Conservation (phyloP, 2,113 vertebrate genomes). For the Oreochromis niloticus region DNA sequence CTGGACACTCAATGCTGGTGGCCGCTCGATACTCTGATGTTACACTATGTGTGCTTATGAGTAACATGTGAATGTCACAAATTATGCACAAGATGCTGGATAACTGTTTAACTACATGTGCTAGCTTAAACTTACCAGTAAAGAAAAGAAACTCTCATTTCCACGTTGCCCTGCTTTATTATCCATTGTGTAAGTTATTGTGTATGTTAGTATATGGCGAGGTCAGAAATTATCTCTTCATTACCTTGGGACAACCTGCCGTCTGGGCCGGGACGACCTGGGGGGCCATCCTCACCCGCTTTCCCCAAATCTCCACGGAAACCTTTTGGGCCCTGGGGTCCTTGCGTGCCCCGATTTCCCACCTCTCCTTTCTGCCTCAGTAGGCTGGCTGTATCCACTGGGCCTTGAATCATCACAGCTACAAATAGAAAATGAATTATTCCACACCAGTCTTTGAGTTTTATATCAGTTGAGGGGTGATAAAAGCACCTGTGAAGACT, state of each 20-base stretch:
- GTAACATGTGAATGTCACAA: neutral
- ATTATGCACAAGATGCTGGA: neutral
- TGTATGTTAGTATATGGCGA: neutral
- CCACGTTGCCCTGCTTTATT: neutral
- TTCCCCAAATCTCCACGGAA: conserved; percentile 48
- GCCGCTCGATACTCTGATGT: neutral
- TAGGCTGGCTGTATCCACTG: neutral
- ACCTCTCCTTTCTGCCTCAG: conserved; percentile 48
- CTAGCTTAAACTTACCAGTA: neutral
- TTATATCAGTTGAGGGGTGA: neutral
- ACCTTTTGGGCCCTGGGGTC: conserved; percentile 64
- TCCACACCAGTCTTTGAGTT: neutral
- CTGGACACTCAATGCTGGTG: neutral
- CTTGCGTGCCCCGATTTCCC: conserved; percentile 64
- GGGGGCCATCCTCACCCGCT: conserved; percentile 1
- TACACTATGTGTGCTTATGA: neutral
- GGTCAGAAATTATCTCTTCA: neutral
- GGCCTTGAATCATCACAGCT: neutral
- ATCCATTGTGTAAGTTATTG: neutral
- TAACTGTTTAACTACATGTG: neutral
- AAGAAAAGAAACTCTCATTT: neutral
- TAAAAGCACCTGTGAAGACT: neutral
- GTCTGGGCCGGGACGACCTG: conserved; percentile 14
- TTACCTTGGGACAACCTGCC: neutral
- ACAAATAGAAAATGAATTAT: neutral